Base-by-base conservation (phyloP, 2,113 vertebrate species). In the Regulus satrapa region DNA sequence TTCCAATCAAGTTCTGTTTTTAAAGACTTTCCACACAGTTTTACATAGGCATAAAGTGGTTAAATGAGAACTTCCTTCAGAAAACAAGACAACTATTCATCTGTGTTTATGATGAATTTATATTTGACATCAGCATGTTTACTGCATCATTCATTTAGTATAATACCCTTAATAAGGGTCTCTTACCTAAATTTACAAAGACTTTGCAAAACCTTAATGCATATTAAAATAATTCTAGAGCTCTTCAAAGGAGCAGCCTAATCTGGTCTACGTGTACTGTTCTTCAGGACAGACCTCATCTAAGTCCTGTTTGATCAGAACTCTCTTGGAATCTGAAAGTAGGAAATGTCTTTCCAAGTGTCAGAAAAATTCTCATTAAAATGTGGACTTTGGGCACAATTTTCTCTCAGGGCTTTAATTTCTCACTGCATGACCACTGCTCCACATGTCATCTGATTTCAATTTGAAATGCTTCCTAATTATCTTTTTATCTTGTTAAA, bases 361-460 rank as follows among this genome's bases (percentile, higher is more conserved):
- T 91, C 83, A 95, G 86, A 86, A 91, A 91, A 82, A 64, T 29
- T 73, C 94, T 97, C 92, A 97, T 97, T 97, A 96, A 96, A 94
- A 77, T 14, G 14, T 88, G 94, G 92, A 86, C 89, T 90, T 94
- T 9, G 21, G 79, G 64, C 74, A 90, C 36, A 61, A 7, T 72
- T 92, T 48, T 62, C 68, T 95, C 80, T 52, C n/a, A 87, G 51
- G 48, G 59, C 68, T 96, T 96, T 85, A 72, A 84, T 97, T 96
- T 88, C 83, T 95, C 66, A 66, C 67, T 64, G 49, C 76, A 64
- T 7, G 8, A 85, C 69, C 83, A 77, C 81, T 79, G 59, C 69
- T 87, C 49, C 77, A 80, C 29, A 59, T 76, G 77, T 82, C 91
- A 85, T 45, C 73, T 94, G 82, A 83, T 94, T 95, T 87, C 69